Conservation (phyloP, 2,113 vertebrate species). For the Elaphurus davidianus region DNA sequence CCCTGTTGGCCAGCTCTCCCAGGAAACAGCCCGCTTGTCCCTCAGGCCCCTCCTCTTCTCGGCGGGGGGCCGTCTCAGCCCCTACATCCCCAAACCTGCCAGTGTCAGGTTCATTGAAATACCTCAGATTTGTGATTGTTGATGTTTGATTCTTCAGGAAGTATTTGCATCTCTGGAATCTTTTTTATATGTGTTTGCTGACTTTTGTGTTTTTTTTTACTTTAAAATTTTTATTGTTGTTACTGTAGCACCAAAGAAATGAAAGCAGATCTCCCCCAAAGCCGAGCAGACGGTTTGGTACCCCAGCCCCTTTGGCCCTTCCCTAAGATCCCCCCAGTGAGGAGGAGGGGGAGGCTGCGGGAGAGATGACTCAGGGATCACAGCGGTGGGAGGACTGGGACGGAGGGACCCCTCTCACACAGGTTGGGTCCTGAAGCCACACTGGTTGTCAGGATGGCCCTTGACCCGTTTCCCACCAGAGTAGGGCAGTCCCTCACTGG, state of each 20-base stretch:
- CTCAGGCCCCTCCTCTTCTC: background rate
- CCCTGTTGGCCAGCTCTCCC: conserved; percentile 20
- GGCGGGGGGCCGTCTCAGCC: conserved; percentile 1
- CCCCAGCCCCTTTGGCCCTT: background rate
- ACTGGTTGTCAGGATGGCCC: background rate
- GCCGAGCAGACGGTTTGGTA: conserved; percentile 59
- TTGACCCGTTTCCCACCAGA: background rate
- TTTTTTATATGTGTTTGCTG: conserved; percentile 82
- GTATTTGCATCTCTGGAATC: conserved; percentile 82
- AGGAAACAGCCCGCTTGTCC: background rate
- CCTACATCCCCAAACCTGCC: background rate
- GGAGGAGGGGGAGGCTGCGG: background rate
- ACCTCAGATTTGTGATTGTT: conserved; percentile 85
- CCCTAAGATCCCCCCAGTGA: background rate
- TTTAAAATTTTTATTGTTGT: conserved; percentile 69
- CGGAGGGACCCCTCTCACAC: background rate
- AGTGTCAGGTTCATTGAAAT: conserved; percentile 76
- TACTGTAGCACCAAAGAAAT: conserved; percentile 83
- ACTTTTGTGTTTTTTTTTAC: conserved; percentile 66
- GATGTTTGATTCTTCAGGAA: conserved; percentile 84
- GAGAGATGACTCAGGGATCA: conserved; percentile 57
- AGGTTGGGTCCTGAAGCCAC: background rate
- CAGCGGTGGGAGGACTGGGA: background rate
- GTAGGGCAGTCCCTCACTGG: background rate
- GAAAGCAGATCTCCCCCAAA: conserved; percentile 61